These are phyloP conservation scores for Diadophis punctatus DNA, from an alignment of 2,113 vertebrate genomes.

Conservation along the genomic window DNA sequence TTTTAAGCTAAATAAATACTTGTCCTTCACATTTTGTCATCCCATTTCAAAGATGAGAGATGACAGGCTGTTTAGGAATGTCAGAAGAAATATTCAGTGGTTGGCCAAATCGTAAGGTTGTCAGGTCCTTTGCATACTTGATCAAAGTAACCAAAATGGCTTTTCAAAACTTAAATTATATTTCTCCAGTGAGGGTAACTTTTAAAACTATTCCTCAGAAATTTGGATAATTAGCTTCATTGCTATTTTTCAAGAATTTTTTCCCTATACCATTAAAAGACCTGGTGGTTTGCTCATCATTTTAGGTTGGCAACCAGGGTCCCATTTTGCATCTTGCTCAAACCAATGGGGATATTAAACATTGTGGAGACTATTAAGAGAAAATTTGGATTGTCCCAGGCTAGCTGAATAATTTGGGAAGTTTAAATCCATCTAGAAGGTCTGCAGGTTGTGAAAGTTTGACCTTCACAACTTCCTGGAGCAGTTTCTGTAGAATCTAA, in stretches of 20 bases:
- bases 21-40: not conserved
- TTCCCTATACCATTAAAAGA: not conserved
- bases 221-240: not conserved
- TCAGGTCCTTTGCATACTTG: not conserved
- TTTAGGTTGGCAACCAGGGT: not conserved
- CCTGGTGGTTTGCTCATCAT: not conserved
- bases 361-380: not conserved
- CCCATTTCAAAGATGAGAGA: not conserved
- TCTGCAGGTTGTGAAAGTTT: not conserved
- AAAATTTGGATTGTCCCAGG: not conserved
- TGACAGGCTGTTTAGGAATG: not conserved
- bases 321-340: not conserved
- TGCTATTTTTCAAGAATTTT: not conserved
- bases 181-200: not conserved
- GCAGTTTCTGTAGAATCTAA: not conserved
- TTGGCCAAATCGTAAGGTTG: not conserved
- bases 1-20: not conserved
- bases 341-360: not conserved
- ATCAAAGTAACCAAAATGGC: not conserved
- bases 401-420: not conserved
- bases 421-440: not conserved
- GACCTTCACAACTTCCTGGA: not conserved
- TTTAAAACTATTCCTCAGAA: not conserved
- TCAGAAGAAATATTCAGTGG: not conserved
- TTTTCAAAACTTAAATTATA: not conserved